These are phyloP conservation scores for Macrobrachium nipponense DNA, from an alignment of 1,140 invertebrate genomes.

Conservation along the genomic window DNA sequence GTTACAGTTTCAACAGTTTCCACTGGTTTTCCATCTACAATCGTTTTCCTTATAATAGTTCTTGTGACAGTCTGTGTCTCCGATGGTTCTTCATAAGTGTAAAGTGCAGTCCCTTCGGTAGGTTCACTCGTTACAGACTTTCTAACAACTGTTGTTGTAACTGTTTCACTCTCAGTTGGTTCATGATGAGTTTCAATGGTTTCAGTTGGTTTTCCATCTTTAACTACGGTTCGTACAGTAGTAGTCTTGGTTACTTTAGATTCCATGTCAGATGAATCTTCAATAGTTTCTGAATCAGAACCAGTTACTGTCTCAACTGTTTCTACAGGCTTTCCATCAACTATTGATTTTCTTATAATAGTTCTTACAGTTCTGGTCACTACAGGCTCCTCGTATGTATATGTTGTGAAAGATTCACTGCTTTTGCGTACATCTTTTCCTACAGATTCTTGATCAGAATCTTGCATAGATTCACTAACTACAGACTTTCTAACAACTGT, in stretches of 20 bases:
- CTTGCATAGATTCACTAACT: background rate
- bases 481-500: conserved; percentile 22
- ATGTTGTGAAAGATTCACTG: background rate
- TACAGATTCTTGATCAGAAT: conserved; percentile 12
- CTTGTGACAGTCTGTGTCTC: conserved; percentile 13
- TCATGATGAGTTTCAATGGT: background rate
- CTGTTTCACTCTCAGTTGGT: background rate
- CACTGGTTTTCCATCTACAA: background rate
- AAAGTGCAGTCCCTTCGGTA: background rate
- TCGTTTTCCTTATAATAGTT: conserved; percentile 17
- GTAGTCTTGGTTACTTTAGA: conserved; percentile 2
- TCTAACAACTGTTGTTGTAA: conserved; percentile 2
- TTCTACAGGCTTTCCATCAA: conserved; percentile 9
- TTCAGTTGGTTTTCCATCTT: conserved; percentile 7
- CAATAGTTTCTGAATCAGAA: background rate
- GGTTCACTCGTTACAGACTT: background rate
- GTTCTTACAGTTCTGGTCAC: conserved; percentile 5
- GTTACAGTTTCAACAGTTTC: too few relatives aligned
- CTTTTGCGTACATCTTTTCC: background rate
- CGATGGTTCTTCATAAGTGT: background rate
- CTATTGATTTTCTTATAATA: conserved; percentile 23
- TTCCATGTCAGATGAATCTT: background rate
- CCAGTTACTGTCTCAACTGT: conserved; percentile 17
- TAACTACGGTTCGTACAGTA: conserved; percentile 25
- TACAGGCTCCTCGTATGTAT: background rate